Evolutionary conservation across 2,113 vertebrate species (phyloP).

Genomic region (Scatophagus argus): DNA sequence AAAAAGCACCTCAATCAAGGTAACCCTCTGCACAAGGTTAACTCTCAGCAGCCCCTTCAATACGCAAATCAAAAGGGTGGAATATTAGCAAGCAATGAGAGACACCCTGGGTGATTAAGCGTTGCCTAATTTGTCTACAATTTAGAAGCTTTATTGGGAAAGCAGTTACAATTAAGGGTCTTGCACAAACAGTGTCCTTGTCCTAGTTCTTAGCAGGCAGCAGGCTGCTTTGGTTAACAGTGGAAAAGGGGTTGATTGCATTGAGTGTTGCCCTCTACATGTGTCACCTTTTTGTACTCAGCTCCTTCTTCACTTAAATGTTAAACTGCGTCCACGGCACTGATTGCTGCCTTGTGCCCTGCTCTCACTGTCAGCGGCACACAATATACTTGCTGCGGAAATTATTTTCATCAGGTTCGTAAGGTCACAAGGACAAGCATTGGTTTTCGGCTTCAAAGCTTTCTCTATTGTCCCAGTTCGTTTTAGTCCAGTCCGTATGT

Average conservation of each 20-base stretch:
- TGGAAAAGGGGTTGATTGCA: constrained; percentile 51
- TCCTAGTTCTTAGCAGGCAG: constrained; percentile 12
- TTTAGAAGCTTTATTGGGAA: constrained; percentile 49
- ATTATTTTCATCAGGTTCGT: constrained; percentile 8
- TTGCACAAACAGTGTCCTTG: constrained; percentile 47
- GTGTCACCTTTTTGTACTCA: constrained; percentile 17
- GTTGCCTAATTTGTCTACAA: constrained; percentile 64
- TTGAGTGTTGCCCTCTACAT: constrained; percentile 33
- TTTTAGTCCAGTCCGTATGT: not conserved
- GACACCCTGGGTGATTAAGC: constrained; percentile 69
- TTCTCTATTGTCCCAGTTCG: not conserved
- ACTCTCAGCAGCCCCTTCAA: constrained; percentile 50
- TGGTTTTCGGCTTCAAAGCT: not conserved
- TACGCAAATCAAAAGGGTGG: constrained; percentile 58
- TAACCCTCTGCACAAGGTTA: constrained; percentile 64
- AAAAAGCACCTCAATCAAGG: constrained; percentile 48
- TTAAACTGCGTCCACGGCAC: constrained; percentile 17
- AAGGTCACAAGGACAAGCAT: constrained; percentile 6
- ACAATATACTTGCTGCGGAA: not conserved
- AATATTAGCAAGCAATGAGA: constrained; percentile 41
- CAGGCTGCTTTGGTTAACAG: constrained; percentile 25
- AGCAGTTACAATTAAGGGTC: constrained; percentile 46
- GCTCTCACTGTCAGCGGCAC: constrained; percentile 7
- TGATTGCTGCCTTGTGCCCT: constrained; percentile 44
- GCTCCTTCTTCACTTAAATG: constrained; percentile 33